Base-by-base conservation (phyloP, 2,888 invertebrate genomes). In the Diaperis boleti region DNA sequence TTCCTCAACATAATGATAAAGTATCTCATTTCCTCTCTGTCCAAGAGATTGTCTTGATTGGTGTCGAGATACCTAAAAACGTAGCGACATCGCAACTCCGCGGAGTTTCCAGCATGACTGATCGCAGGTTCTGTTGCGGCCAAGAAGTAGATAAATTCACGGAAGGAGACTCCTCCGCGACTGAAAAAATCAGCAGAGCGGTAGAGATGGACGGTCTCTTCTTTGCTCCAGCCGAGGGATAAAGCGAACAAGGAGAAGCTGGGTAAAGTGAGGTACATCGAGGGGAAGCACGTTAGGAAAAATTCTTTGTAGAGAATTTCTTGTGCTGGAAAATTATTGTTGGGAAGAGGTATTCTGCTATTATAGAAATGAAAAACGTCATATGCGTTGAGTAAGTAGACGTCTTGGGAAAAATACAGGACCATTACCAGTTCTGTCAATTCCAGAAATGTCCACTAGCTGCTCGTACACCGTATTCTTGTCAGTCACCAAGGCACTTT, bases 51-150 rank as follows among this genome's bases (percentile, higher is more conserved):
- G 71, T 87, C 86, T 6, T 81, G 81, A 68, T 87, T 85, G 45
- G 75, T 76, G 72, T 88, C 87, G 68, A 85, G 87, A 72, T 84
- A 91, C 60, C 67, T 71, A 74, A 90, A 91, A 65, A 91, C 89
- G 73, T 89, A 91, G 72, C 87, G 82, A 77, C 89, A 89, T 26
- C 91, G 81, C 67, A 89, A 83, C 77, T 91, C 90, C 0, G 89
- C 90, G 0, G 88, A 82, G 0, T 87, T 82, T 0, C 88, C 88
- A 11, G 78, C 88, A 78, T 90, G 90, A 42, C 83, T 85, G 0
- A 89, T 89, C 29, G 74, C 76, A 0, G 89, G 89, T 71, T 91
- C 91, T 67, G 88, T 76, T 0, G 88, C 87, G 1, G 89, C 88
- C 18, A 87, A 70, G 74, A 90, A 88, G 66, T 86, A 79, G 66